phyloP scores from a whole-genome alignment of 2,797 vertebrate genomes.

The Chiloscyllium punctatum region DNA sequence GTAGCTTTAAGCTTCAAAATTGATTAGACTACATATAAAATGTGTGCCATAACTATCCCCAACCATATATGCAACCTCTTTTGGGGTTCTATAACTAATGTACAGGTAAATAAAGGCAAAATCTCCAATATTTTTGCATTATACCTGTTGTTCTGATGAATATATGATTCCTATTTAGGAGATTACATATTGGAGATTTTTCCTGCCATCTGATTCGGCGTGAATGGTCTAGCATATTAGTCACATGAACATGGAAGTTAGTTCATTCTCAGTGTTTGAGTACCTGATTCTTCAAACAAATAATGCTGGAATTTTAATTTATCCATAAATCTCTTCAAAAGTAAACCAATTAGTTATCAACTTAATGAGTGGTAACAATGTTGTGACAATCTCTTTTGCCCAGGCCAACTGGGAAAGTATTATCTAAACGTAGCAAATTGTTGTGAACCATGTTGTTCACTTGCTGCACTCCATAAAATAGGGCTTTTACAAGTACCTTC shows the following conservation, averaged over 20 bases:
- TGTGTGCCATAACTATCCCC: not conserved
- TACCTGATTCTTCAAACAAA: not conserved
- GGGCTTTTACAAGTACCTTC: not conserved
- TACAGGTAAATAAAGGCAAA: not conserved
- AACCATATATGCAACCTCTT: not conserved
- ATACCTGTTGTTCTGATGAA: not conserved
- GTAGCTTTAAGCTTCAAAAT: not conserved
- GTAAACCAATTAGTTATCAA: not conserved
- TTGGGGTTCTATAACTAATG: not conserved
- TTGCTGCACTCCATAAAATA: not conserved
- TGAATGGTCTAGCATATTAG: not conserved
- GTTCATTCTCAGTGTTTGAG: not conserved
- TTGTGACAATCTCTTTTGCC: not conserved
- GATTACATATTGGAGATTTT: not conserved
- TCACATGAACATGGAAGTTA: not conserved
- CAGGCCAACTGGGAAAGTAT: not conserved
- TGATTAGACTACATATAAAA: not conserved
- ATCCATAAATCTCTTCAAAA: not conserved
- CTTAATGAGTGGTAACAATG: not conserved
- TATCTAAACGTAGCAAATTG: not conserved
- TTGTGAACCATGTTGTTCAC: not conserved
- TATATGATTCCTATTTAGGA: not conserved
- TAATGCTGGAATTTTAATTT: not conserved
- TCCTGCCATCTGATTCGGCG: not conserved
- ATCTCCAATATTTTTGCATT: not conserved